Percentiles rank a stretch among this genome's conserved stretches.
phyloP scores from a whole-genome alignment of 1,140 invertebrate species.

The Mamestra configurata region DNA sequence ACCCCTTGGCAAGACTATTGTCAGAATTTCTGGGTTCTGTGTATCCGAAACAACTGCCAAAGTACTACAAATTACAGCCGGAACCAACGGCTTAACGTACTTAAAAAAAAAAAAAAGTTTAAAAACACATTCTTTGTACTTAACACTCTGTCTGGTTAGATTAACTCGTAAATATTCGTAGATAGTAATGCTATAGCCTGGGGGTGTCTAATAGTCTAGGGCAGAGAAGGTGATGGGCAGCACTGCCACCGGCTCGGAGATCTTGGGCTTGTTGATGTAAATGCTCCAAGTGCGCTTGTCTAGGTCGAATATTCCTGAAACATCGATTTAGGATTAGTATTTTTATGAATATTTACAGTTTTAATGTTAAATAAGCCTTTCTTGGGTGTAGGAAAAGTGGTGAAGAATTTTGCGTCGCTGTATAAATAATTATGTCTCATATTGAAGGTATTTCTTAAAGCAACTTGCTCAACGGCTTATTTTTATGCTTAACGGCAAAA shows the following conservation, averaged over 20 bases:
- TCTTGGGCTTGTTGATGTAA: conserved; percentile 78
- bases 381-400: too few relatives aligned
- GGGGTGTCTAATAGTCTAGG: conserved; percentile 47
- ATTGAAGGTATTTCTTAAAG: too few relatives aligned
- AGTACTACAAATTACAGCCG: too few relatives aligned
- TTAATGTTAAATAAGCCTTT: too few relatives aligned
- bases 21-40: too few relatives aligned
- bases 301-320: conserved; percentile 89
- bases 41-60: neutral
- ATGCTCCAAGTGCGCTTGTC: conserved; percentile 78
- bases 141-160: neutral
- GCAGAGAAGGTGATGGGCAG: conserved; percentile 74
- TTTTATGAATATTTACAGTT: too few relatives aligned
- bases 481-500: too few relatives aligned
- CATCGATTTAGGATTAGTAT: neutral
- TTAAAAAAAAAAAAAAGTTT: neutral
- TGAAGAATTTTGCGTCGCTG: too few relatives aligned
- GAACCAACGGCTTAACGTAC: too few relatives aligned
- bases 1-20: too few relatives aligned
- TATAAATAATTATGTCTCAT: too few relatives aligned
- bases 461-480: too few relatives aligned
- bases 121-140: neutral
- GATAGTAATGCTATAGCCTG: neutral
- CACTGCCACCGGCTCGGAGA: conserved; percentile 78
- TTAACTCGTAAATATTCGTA: neutral